Base-by-base conservation (phyloP, 2,113 vertebrate species). In the Amazona guildingii region DNA sequence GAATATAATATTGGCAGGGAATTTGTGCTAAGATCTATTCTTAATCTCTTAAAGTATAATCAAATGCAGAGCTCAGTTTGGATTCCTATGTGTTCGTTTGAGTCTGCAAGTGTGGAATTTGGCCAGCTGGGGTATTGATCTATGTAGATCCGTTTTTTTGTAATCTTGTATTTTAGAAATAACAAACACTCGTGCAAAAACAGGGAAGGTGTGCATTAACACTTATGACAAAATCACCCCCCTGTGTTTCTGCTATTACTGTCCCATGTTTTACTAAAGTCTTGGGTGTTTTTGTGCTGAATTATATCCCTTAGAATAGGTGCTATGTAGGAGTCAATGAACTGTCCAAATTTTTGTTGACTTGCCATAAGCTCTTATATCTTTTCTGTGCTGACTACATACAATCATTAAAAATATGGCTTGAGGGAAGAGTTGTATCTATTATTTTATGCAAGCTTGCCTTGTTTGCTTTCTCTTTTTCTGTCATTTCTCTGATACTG, bases 181-280 rank as follows among this genome's bases (percentile, higher is more conserved):
- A 7, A 7, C 8, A 27, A 55, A 31, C 27, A 18, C 10, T 52
- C 2, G 0, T 41, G 57, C 18, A 69, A 39, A 83, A 69, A 0
- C 16, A 55, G 67, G 19, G 27, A 27, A 43, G 16, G 20, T 43
- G 24, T 78, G 8, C 7, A 3, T 70, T 67, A 90, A 62, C 5
- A 14, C 18, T 87, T 73, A 6, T 13, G 29, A 41, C 7, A 59
- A 62, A 79, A 43, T 37, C 20, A 59, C 15, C 5, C 24, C 7
- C 25, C 23, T 1, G 1, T 43, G 10, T 76, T 70, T 66, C 9
- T 62, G 24, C 39, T 31, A n/a, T 11, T 61, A 25, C 35, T 33
- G 31, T 52, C n/a, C n/a, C 0, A 0, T 69, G 33, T 63, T 85
- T 66, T 37, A 41, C 8, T 48, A 0, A 48, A 25, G 2, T 33